phyloP scores from a whole-genome alignment of 2,113 vertebrate genomes.

The Mustelus asterias region DNA sequence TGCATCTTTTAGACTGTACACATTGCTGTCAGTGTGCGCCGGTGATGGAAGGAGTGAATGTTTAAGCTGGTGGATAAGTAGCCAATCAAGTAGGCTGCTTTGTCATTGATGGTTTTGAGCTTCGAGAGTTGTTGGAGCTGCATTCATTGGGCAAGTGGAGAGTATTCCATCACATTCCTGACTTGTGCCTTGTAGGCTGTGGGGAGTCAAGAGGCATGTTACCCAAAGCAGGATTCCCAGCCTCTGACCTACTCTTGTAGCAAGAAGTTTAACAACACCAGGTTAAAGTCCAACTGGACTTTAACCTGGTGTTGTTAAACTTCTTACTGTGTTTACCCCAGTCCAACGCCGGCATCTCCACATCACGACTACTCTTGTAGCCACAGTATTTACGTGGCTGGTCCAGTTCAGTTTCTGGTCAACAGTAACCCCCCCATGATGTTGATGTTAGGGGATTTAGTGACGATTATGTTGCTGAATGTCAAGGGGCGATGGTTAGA shows the following conservation, averaged over 20 bases:
- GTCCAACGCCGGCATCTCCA: no score
- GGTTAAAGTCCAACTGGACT: no score
- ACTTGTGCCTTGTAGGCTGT: no score
- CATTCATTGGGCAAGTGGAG: no score
- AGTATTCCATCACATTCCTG: no score
- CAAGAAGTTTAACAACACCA: no score
- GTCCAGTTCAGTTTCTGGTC: background rate
- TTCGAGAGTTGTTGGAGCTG: no score
- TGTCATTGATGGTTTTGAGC: background rate
- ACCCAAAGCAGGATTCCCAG: no score
- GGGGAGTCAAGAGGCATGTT: no score
- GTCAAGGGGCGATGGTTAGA: background rate
- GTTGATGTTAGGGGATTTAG: background rate
- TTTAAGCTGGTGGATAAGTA: background rate
- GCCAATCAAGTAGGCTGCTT: background rate
- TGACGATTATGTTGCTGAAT: background rate
- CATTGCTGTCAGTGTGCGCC: background rate
- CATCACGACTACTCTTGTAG: background rate
- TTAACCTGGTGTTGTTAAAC: no score
- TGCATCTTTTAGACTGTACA: background rate
- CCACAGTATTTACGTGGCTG: background rate
- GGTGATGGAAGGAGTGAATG: background rate
- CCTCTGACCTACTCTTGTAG: background rate
- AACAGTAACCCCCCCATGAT: background rate
- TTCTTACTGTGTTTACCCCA: no score